A percentile compares a stretch with the other conserved stretches of the same genome.
Conservation (phyloP, 2,113 vertebrate genomes). For the Eulacestoma nigropectus region DNA sequence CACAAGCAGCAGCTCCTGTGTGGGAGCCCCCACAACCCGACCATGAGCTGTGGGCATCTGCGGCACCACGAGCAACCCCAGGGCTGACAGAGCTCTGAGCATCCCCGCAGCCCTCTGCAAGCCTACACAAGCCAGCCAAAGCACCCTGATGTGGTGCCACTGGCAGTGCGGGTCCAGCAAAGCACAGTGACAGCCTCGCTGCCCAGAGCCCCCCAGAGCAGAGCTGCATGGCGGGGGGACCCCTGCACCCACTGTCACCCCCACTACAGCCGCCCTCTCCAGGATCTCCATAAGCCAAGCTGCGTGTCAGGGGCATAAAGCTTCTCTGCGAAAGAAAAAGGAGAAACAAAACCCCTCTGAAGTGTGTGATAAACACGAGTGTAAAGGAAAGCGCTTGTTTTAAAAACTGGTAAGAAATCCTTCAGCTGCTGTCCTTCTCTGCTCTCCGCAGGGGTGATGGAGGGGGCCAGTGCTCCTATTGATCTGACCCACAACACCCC, state of each 20-base stretch:
- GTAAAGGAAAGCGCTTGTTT: background rate
- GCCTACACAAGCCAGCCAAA: fast-evolving
- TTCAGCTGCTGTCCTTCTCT: background rate
- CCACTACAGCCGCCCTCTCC: fast-evolving
- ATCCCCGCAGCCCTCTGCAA: background rate
- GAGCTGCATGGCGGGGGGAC: fast-evolving
- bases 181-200: fast-evolving
- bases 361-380: background rate
- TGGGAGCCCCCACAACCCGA: background rate
- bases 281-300: fast-evolving
- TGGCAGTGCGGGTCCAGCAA: fast-evolving
- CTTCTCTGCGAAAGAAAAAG: background rate
- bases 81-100: background rate
- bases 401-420: background rate
- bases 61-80: fast-evolving
- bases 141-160: fast-evolving
- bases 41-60: background rate
- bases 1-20: background rate
- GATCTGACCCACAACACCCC: background rate
- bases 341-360: background rate
- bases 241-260: fast-evolving
- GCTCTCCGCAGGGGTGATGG: background rate
- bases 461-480: background rate
- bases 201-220: background rate
- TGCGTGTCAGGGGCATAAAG: background rate